Evolutionary conservation across 1,140 invertebrate genomes (phyloP), one percentile per base, ranked within the genome.

Genomic region (Halyomorpha halys): DNA sequence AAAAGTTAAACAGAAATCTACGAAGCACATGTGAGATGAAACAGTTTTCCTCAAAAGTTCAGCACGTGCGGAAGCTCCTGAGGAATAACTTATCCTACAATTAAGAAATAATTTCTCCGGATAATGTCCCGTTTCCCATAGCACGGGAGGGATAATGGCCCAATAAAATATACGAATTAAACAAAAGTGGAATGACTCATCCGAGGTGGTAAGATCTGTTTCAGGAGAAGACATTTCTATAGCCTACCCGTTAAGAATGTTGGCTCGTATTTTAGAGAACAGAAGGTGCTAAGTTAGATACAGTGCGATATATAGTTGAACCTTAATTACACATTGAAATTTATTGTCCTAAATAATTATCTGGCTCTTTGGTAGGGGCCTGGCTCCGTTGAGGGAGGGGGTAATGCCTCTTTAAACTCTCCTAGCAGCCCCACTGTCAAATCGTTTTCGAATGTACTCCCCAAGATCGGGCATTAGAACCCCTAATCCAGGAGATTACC

Each of bases 291-390:
- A 53, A 53, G n/a, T 53, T 53, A 53, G 51, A 53, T 53, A 53
- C 51, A 53, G 51, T 53, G n/a, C 51, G 21, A 53, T 53, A 53
- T 53, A 53, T 53, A 53, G 51, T 53, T 53, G 51, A 53, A 53
- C 21, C 51, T 53, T 53, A 53, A 53, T 53, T 53, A 53, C 51
- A 53, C 51, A 53, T 53, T 53, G 11, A 53, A 53, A 53, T 53
- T 53, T 53, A 53, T 53, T 53, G 21, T 53, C 51, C 51, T 53
- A 53, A 53, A 53, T 53, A 53, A 53, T 53, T 53, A 53, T 53
- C 51, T 53, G n/a, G 51, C n/a, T 53, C n/a, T 53, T 53, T 53
- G 21, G 51, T 23, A 15, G 15, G 51, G 51, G 6, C 3, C n/a
- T 18, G 51, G n/a, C n/a, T n/a, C n/a, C n/a, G 51, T 19, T n/a